phyloP scores from a whole-genome alignment of 2,113 vertebrate species.

The Fregata magnificens region DNA sequence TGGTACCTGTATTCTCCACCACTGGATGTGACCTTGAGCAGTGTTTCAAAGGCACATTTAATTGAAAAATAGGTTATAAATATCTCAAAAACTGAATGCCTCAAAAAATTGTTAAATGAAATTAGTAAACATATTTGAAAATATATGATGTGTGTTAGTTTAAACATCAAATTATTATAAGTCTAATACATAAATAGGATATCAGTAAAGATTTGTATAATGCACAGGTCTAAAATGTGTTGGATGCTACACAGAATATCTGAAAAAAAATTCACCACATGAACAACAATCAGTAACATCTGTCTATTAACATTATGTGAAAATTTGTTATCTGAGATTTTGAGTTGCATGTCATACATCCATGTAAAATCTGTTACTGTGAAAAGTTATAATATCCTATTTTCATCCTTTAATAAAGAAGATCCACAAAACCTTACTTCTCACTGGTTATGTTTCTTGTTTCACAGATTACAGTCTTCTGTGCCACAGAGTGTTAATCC shows the following conservation, averaged over 20 bases:
- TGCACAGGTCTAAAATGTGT: not conserved
- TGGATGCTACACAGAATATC: not conserved
- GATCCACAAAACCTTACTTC: not conserved
- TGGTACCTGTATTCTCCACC: not conserved
- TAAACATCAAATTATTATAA: not conserved
- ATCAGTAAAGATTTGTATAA: not conserved
- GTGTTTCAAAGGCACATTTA: not conserved
- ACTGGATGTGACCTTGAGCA: not conserved
- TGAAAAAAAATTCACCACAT: rapidly evolving
- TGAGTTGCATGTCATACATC: not conserved
- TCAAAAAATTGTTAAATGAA: not conserved
- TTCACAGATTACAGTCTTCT: not conserved
- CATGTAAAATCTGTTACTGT: not conserved
- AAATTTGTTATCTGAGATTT: not conserved
- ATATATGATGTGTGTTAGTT: not conserved
- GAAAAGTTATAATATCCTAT: not conserved
- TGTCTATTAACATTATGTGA: not conserved
- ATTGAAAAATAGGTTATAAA: not conserved
- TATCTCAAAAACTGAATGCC: not conserved
- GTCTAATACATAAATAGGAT: not conserved
- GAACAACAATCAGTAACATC: not conserved
- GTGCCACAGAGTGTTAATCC: not conserved
- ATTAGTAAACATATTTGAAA: not conserved
- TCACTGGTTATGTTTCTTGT: not conserved
- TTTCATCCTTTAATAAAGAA: not conserved